These are phyloP conservation scores for Entomobrya multifasciata DNA, from an alignment of 2,888 invertebrate species.

Conservation along the genomic window DNA sequence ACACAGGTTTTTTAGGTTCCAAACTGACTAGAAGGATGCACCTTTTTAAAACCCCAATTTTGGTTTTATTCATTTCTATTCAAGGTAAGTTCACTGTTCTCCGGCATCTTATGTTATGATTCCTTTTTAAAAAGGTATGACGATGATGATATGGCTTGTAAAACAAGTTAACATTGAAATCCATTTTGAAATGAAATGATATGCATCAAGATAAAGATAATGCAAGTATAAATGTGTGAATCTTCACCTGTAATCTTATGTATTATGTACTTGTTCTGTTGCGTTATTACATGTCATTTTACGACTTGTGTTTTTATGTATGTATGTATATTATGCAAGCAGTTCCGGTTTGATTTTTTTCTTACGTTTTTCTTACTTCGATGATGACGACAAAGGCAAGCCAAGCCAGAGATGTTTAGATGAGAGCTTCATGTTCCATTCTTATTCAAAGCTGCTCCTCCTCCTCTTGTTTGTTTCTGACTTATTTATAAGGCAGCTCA, in stretches of 20 bases:
- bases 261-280: neutral
- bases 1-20: too few species aligned
- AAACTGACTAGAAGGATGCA: neutral
- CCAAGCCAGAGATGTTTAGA: neutral
- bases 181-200: neutral
- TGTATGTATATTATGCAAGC: constrained; percentile 33
- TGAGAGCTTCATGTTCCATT: constrained; percentile 11
- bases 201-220: constrained; percentile 5
- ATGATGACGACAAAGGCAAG: constrained; percentile 15
- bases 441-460: neutral
- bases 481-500: constrained; percentile 46
- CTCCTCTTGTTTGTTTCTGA: constrained; percentile 25
- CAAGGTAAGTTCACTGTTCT: too few species aligned
- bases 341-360: constrained; percentile 59
- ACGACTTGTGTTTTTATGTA: neutral
- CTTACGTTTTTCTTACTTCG: constrained; percentile 7
- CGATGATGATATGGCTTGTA: neutral
- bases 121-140: too few species aligned
- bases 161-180: constrained; percentile 13
- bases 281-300: neutral
- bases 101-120: too few species aligned
- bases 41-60: neutral
- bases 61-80: too few species aligned
- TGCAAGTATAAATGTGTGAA: neutral
- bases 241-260: neutral